Conservation (phyloP, 2,113 vertebrate genomes). For the Danionella cerebrum region DNA sequence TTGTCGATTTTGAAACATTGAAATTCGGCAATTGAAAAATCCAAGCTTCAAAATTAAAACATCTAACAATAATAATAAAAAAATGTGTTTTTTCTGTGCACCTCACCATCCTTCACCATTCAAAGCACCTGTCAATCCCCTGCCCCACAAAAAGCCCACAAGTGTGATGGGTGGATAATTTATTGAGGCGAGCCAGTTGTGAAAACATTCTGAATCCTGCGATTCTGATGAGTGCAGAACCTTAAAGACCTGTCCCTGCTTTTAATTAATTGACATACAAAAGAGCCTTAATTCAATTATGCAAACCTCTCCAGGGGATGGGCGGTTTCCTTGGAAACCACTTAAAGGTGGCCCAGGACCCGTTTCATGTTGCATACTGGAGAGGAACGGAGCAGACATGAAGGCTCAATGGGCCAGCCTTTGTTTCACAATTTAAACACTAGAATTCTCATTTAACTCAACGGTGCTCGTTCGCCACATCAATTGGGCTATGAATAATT, state of each 20-base stretch:
- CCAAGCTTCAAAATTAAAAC: too few relatives aligned
- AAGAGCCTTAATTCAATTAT: slow-evolving; percentile 76
- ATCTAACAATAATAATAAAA: too few relatives aligned
- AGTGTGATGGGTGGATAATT: slow-evolving; percentile 31
- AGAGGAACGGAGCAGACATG: slow-evolving; percentile 26
- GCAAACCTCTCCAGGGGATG: slow-evolving; percentile 66
- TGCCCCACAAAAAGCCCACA: slow-evolving; percentile 4
- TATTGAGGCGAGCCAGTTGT: slow-evolving; percentile 17
- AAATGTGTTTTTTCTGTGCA: background rate
- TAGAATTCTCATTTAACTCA: background rate
- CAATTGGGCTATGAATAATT: slow-evolving; percentile 22
- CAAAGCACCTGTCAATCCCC: slow-evolving; percentile 27
- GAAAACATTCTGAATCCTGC: slow-evolving; percentile 36
- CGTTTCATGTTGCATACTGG: slow-evolving; percentile 52
- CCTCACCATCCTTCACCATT: slow-evolving; percentile 28
- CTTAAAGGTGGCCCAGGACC: slow-evolving; percentile 65
- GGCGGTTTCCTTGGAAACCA: slow-evolving; percentile 68
- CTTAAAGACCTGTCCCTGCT: slow-evolving; percentile 52
- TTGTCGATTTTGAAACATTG: too few relatives aligned
- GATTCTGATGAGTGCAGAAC: slow-evolving; percentile 31
- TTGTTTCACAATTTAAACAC: slow-evolving; percentile 18
- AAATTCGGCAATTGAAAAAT: too few relatives aligned
- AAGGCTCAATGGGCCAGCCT: background rate
- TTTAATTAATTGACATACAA: slow-evolving; percentile 78
- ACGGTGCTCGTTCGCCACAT: background rate